Base-by-base conservation (phyloP, 2,113 vertebrate genomes). In the Eulacestoma nigropectus region DNA sequence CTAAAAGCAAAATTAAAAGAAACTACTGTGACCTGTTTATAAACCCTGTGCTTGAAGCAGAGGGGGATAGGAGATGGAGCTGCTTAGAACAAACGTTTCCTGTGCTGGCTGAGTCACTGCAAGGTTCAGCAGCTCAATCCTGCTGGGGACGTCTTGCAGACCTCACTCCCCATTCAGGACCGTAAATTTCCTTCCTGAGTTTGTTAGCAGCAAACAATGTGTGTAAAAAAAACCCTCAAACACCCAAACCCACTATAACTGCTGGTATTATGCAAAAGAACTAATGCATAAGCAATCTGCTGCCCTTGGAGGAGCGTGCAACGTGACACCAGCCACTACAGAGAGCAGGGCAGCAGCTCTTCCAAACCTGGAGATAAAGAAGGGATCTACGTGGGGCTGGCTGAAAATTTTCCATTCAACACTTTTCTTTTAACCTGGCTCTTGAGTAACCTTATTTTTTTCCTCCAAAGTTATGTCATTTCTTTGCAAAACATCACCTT, bases 161-260 rank as follows among this genome's bases (percentile, higher is more conserved):
- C 63, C 75, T 94, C 35, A 3, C 42, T 95, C 20, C 5, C 92
- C 65, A 93, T 95, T 97, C 93, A 92, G 56, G 67, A 93, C 90
- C 53, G 93, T 95, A 96, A 93, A 96, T 95, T 96, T 97, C 96
- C 95, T 97, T 95, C 96, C 96, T 95, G 88, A 96, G 96, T 96
- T 97, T 96, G 93, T 96, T 94, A 94, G 69, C 86, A 39, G 46
- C 3, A 47, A 97, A 97, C 88, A 96, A 94, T 94, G 85, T 35
- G 57, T 53, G 13, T 60, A 53, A 44, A 88, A 29, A 42, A 53
- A 14, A 6, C 1, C 13, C 67, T 42, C 50, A 18, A 63, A 69
- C 47, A 85, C 26, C 32, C 49, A 52, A 56, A 25, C 56, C 63
- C n/a, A 23, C 73, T 91, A 6, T 19, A 76, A 84, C 67, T 78